Evolutionary conservation across 2,797 vertebrate species (phyloP).

Genomic region (Acanthurus leucopareius): DNA sequence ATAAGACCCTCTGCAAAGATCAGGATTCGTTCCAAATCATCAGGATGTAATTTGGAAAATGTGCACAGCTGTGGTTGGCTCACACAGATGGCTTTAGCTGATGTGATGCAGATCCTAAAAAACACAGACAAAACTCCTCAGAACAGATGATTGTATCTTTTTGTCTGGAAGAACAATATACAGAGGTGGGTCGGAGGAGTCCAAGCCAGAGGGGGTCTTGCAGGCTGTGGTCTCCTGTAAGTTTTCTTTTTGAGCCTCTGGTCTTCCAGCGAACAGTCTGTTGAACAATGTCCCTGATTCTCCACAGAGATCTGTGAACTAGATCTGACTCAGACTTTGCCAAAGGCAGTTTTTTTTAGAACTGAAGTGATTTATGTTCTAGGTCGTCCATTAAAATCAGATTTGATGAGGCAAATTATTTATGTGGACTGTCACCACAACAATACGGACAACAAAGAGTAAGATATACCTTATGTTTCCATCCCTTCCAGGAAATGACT

Average conservation of each 20-base stretch:
- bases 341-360: conserved; percentile 22
- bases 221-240: conserved; percentile 9
- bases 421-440: conserved; percentile 11
- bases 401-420: conserved; percentile 34
- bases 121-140: conserved; percentile 24
- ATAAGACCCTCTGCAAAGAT: conserved; percentile 13
- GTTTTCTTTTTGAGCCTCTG: conserved; percentile 1
- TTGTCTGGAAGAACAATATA: conserved; percentile 16
- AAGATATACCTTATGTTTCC: conserved; percentile 20
- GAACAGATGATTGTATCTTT: background rate
- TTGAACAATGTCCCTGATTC: conserved; percentile 49
- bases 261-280: conserved; percentile 38
- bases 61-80: conserved; percentile 34
- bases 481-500: conserved; percentile 8
- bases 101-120: conserved; percentile 9
- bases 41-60: conserved; percentile 14
- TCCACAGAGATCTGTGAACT: conserved; percentile 45
- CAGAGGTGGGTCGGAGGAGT: conserved; percentile 33
- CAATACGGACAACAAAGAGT: background rate
- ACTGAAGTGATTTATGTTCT: conserved; percentile 46
- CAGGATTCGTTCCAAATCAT: conserved; percentile 20
- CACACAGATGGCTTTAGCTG: conserved; percentile 36
- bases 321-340: conserved; percentile 50
- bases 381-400: conserved; percentile 19
- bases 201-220: conserved; percentile 52